Base-by-base conservation (phyloP, 2,888 invertebrate genomes). In the Carterocephalus palaemon region DNA sequence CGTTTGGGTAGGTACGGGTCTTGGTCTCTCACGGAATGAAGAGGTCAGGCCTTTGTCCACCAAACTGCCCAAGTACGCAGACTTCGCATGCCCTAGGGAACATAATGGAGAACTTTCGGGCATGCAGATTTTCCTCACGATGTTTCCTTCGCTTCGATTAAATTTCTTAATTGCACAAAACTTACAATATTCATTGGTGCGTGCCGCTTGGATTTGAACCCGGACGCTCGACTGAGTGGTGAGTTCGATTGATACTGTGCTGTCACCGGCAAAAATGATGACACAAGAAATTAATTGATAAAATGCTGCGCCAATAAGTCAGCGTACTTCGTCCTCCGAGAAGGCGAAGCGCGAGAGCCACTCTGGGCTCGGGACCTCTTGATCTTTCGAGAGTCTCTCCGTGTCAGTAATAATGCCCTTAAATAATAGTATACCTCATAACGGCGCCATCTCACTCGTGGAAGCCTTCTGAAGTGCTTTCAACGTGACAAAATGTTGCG, bases 341-440 rank as follows among this genome's bases (percentile, higher is more conserved):
- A 6, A 32, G 15, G 22, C 46, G 41, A 6, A 32, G 15, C 29
- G 34, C 20, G 41, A 50, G 50, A 28, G 22, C 6, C 22, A 16
- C 22, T n/a, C n/a, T n/a, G n/a, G 40, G 29, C 45, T 45, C 50
- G 38, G 46, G 38, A 8, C 42, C 48, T 50, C 54, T 54, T 52
- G 52, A 56, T 59, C 54, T 53, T 36, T 48, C 22, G 42, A 59
- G 57, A 50, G 48, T 45, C 50, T 48, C 53, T 51, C 51, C 49
- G 52, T 56, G 59, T 60, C 59, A 57, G 62, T 62, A 61, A 57
- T 54, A 56, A 54, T 49, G 49, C 47, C 34, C 54, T 52, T 46
- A 45, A 51, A 54, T 52, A 53, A 49, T 51, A 42, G 52, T 53
- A 49, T 52, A 51, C 46, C 36, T 19, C 39, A 33, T 45, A 32